Conservation (phyloP, 1,140 invertebrate genomes). For the Colletes gigas region DNA sequence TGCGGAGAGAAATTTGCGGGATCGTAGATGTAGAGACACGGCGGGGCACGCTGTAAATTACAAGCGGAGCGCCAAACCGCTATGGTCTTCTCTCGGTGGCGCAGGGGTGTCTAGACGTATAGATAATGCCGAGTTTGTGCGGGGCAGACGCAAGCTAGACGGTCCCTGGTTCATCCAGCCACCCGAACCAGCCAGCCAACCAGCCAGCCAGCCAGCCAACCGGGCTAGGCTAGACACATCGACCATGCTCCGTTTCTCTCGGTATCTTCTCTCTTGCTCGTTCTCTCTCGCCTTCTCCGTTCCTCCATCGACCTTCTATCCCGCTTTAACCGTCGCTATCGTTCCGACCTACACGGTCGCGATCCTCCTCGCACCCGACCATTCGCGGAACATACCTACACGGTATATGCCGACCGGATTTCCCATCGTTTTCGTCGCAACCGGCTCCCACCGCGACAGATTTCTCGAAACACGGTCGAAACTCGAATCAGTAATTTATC, state of each 20-base stretch:
- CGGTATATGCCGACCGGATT: conserved; percentile 57
- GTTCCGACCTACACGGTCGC: conserved; percentile 28
- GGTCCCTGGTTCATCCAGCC: conserved; percentile 69
- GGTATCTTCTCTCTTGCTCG: conserved; percentile 43
- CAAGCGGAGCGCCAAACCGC: conserved; percentile 69
- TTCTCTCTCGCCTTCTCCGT: conserved; percentile 39
- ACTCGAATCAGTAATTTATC: too few species aligned
- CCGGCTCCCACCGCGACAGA: not conserved
- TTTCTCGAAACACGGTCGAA: too few species aligned
- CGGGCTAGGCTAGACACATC: conserved; percentile 71
- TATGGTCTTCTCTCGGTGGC: conserved; percentile 68
- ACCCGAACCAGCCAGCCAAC: conserved; percentile 63
- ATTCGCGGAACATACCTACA: conserved; percentile 52
- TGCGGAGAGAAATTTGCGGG: conserved; percentile 44
- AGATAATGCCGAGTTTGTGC: conserved; percentile 70
- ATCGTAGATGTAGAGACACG: conserved; percentile 65
- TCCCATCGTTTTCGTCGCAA: conserved; percentile 62
- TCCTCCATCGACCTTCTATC: not conserved
- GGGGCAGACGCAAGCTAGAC: conserved; percentile 69
- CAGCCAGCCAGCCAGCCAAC: conserved; percentile 65
- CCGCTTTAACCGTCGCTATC: not conserved
- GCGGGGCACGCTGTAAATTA: conserved; percentile 68
- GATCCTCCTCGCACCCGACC: conserved; percentile 43
- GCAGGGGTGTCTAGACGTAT: conserved; percentile 70
- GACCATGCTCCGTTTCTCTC: conserved; percentile 67